A percentile compares a stretch with the other conserved stretches of the same genome.
phyloP scores from a whole-genome alignment of 2,888 invertebrate genomes.

The Teleogryllus oceanicus region DNA sequence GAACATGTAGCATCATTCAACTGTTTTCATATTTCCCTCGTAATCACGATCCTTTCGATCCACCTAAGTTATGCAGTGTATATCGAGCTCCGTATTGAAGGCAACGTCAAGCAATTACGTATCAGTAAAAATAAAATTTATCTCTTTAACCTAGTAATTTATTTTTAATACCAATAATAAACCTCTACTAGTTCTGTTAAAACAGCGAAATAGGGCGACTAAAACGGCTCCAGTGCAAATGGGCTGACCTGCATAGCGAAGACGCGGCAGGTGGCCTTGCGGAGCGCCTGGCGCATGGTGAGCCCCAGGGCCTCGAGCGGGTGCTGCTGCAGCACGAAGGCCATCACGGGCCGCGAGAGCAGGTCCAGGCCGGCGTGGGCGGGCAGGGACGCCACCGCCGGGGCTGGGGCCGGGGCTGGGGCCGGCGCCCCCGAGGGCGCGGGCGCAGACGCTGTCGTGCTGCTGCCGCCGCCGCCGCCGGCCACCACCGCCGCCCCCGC shows the following conservation, averaged over 20 bases:
- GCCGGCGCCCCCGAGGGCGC: slow-evolving; percentile 55
- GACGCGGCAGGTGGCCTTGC: slow-evolving; percentile 61
- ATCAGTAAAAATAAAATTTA: no score
- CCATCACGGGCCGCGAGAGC: slow-evolving; percentile 78
- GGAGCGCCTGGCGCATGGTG: slow-evolving; percentile 83
- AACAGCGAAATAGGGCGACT: no score
- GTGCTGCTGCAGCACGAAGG: slow-evolving; percentile 80
- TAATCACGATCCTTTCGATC: no score
- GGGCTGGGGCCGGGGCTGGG: slow-evolving; percentile 42
- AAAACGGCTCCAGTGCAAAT: neutral
- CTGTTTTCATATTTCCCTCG: no score
- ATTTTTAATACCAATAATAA: no score
- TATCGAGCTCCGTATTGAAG: no score
- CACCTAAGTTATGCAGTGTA: no score
- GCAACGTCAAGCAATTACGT: no score
- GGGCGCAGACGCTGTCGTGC: slow-evolving; percentile 61
- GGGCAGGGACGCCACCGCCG: slow-evolving; percentile 28
- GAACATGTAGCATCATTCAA: no score
- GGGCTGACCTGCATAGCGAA: slow-evolving; percentile 74
- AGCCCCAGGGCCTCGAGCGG: slow-evolving; percentile 78
- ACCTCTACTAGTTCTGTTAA: no score
- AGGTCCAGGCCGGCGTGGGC: slow-evolving; percentile 52
- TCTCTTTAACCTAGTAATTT: no score
- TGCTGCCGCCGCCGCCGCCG: slow-evolving; percentile 30
- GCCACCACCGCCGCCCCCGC: slow-evolving; percentile 40